Conservation (phyloP, 2,888 invertebrate genomes). For the Dasypolia templi region DNA sequence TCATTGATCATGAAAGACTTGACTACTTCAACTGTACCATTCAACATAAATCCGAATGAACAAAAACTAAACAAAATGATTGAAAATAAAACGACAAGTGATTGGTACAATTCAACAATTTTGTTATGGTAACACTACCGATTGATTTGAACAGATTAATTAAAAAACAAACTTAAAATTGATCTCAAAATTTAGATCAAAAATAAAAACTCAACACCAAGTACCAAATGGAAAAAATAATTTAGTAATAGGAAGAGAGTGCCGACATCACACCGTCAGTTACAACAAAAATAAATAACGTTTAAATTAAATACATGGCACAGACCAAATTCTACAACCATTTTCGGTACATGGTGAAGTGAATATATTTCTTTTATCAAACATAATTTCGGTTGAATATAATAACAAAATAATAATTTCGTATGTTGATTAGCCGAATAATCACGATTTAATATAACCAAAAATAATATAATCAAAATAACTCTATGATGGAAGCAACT, state of each 20-base stretch:
- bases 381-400: constrained; percentile 81
- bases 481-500: constrained; percentile 88
- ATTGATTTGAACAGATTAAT: constrained; percentile 77
- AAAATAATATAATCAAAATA: constrained; percentile 80
- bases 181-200: constrained; percentile 80
- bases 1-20: constrained; percentile 83
- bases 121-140: constrained; percentile 79
- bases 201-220: constrained; percentile 85
- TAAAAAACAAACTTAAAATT: constrained; percentile 74
- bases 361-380: constrained; percentile 73
- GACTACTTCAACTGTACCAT: constrained; percentile 78
- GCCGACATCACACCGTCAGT: constrained; percentile 77
- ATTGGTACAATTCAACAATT: constrained; percentile 74
- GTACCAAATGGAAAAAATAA: constrained; percentile 86
- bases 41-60: constrained; percentile 65
- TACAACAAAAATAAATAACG: constrained; percentile 85
- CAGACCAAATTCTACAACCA: constrained; percentile 86
- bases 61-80: constrained; percentile 67
- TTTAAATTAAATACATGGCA: constrained; percentile 89
- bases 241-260: constrained; percentile 84
- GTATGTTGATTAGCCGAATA: constrained; percentile 79
- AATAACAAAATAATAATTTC: constrained; percentile 82
- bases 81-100: constrained; percentile 68
- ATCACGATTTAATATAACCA: constrained; percentile 81
- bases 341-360: constrained; percentile 86